Evolutionary conservation across 2,888 invertebrate genomes (phyloP).

Genomic region (Doris montereyensis): DNA sequence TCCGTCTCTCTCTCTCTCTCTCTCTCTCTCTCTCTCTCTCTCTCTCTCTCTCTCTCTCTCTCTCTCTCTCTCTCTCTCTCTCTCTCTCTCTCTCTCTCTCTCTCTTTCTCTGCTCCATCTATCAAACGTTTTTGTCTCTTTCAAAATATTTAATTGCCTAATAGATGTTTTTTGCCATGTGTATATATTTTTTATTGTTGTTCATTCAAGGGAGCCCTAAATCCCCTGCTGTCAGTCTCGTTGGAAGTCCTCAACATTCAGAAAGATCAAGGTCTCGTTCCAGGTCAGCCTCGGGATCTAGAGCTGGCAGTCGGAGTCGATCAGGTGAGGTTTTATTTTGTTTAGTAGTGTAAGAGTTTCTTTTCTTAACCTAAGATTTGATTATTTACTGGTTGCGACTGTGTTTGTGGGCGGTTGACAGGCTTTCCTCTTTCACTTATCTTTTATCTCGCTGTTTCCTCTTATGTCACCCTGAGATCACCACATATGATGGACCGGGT

Average conservation of each 20-base stretch:
- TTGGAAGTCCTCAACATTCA: too few species aligned
- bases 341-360: too few species aligned
- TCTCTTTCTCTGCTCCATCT: background rate
- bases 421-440: background rate
- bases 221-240: background rate
- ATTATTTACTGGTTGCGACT: too few species aligned
- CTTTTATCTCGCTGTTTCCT: too few species aligned
- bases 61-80: background rate
- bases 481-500: too few species aligned
- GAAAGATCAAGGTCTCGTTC: background rate
- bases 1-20: constrained; percentile 35
- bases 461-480: too few species aligned
- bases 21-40: constrained; percentile 17
- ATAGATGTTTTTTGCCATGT: too few species aligned
- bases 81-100: background rate
- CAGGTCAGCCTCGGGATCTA: constrained; percentile 20
- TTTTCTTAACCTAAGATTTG: too few species aligned
- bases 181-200: background rate
- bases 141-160: too few species aligned
- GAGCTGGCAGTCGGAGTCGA: constrained; percentile 33
- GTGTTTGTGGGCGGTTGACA: too few species aligned
- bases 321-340: constrained; percentile 23
- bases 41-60: constrained; percentile 17
- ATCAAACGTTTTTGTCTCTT: background rate
- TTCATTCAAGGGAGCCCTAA: background rate